Base-by-base conservation (phyloP, 2,888 invertebrate genomes). In the Parelbella ahira region DNA sequence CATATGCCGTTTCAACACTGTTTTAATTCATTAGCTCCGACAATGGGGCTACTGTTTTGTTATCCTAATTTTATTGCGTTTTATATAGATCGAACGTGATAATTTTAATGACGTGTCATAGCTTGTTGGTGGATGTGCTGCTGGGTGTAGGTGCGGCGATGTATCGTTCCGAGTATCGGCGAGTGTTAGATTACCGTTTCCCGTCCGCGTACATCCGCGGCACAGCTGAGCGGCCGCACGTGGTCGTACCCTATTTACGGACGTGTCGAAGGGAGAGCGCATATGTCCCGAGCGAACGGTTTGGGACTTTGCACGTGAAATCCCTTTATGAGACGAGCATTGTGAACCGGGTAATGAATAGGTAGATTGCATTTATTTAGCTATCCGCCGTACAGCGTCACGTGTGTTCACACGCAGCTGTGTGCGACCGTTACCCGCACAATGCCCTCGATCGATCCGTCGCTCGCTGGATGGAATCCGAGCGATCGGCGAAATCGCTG, bases 171-270 rank as follows among this genome's bases (percentile, higher is more conserved):
- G 61, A 62, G 76, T 74, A 73, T 68, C 68, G 63, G 69, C 63
- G 61, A 81, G 84, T 81, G 81, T 84, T 74, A 73, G 82, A 78
- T 84, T 83, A 82, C 84, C 54, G 80, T 69, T 84, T 84, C 81
- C 84, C 82, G 84, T 84, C 83, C 82, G 69, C 62, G 69, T 65
- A 74, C 80, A 84, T 83, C 86, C 86, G 84, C 75, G 80, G 60
- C 77, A 75, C 86, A 84, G 84, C 86, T 84, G 87, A 82, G 64
- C 84, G 75, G 71, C 74, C 82, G 83, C 86, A 87, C 87, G 86
- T 87, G 86, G 84, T 79, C 77, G 82, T 74, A 81, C 86, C 87
- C 86, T 87, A 87, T 87, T 87, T 87, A 86, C 86, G 84, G 86
- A 84, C 81, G 78, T 75, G 74, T 73, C 73, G 60, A 71, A 83